Base-by-base conservation (phyloP, 2,888 invertebrate species). In the Dryomyza anilis region DNA sequence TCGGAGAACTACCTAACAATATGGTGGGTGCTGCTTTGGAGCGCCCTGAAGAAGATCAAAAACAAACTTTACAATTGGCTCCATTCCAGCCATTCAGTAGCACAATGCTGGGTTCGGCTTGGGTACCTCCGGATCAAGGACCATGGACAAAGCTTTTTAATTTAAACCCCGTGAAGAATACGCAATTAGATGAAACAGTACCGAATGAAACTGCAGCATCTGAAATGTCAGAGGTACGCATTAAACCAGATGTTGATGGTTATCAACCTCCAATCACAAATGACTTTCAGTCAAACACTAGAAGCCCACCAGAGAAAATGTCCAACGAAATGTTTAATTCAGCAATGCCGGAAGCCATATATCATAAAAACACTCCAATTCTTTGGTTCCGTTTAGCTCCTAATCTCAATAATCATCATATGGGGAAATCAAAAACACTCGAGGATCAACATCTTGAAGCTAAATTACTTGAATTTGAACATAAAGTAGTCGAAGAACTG, bases 361-460 rank as follows among this genome's bases (percentile, higher is more conserved):
- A 64, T 2, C 70, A 71, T 53, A 70, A 74, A 29, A 65, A 72
- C 2, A 64, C 76, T 36, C 79, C 79, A 0, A 62, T 79, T n/a
- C 62, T 79, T 1, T 79, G 80, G 80, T 78, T 80, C 67, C 76
- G 74, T 14, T 52, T 75, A 56, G 73, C 79, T 27, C 27, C 14
- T 10, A 53, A 52, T 2, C 12, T 55, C 23, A 33, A 55, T 21
- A 55, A 55, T 23, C 36, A 55, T 36, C 55, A 23, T 14, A 33
- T 2, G 19, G 5, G 3, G n/a, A n/a, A n/a, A 2, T 23, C 6
- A 1, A 70, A 70, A 45, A 52, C 58, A 1, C 16, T 48, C 3
- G 74, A 77, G 30, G 76, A 76, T 39, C 21, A 60, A 10, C 67
- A 71, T 23, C 72, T 77, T 10, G 72, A 76, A 52, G 36, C 70